phyloP scores from a whole-genome alignment of 35 echinoderm and acorn worm species.

The Strongylocentrotus purpuratus region DNA sequence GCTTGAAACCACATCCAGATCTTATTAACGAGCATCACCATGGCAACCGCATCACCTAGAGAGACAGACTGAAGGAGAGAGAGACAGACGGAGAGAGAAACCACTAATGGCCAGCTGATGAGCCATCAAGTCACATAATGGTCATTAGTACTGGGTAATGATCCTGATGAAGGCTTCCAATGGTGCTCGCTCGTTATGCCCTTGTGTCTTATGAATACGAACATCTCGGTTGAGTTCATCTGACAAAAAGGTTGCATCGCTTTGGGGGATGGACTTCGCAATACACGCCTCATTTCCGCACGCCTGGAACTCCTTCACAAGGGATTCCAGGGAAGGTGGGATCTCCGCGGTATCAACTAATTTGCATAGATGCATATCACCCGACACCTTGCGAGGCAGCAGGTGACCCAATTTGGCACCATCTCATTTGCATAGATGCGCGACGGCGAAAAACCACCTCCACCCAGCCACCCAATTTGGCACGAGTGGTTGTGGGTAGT shows the following conservation, averaged over 20 bases:
- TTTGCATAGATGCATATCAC: constrained; percentile 22
- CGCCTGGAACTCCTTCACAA: neutral
- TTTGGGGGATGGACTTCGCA: neutral
- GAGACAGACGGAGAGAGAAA: neutral
- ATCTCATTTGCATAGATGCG: constrained; percentile 14
- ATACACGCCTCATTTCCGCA: neutral
- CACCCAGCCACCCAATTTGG: neutral
- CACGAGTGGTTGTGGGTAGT: neutral
- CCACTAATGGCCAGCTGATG: neutral
- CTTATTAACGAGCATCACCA: neutral
- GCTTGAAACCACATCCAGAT: neutral
- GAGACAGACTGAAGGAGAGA: neutral
- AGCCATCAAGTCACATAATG: neutral
- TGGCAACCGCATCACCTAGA: neutral
- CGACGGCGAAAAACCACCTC: neutral
- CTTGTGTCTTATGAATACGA: neutral
- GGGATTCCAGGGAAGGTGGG: neutral
- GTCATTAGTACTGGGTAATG: neutral
- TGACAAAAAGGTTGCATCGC: neutral
- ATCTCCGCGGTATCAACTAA: neutral
- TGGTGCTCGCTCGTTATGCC: neutral
- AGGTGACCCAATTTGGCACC: neutral
- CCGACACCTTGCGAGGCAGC: neutral
- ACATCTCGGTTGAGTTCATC: neutral
- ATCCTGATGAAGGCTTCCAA: neutral